A percentile compares a stretch with the other conserved stretches of the same genome.
These are phyloP conservation scores for Pseudococcus longispinus DNA, from an alignment of 2,888 invertebrate species.

Conservation along the genomic window DNA sequence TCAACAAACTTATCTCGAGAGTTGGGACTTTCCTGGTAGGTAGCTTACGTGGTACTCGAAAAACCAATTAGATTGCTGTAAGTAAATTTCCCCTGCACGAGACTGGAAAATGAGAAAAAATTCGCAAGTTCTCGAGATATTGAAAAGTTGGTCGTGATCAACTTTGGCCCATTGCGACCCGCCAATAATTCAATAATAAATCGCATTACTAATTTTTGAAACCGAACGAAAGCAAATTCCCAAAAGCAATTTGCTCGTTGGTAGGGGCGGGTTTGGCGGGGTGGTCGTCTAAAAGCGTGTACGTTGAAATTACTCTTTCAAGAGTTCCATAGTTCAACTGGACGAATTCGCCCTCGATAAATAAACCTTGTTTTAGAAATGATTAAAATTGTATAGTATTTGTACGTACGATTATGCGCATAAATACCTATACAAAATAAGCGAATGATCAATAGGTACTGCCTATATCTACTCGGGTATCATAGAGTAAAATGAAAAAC, in stretches of 20 bases:
- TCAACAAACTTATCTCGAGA: background rate
- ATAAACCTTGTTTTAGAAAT: background rate
- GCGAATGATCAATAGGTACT: background rate
- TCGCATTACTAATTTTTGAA: background rate
- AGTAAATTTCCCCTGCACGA: background rate
- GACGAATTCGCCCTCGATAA: background rate
- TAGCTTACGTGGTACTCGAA: background rate
- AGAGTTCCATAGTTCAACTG: background rate
- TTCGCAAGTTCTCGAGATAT: background rate
- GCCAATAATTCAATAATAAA: background rate
- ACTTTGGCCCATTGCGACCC: background rate
- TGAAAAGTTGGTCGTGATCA: background rate
- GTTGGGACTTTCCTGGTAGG: background rate
- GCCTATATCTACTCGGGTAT: no score
- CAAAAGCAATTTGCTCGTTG: background rate
- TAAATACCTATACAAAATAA: background rate
- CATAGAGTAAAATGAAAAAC: background rate
- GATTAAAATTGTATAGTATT: background rate
- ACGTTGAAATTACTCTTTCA: background rate
- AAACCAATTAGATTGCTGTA: background rate
- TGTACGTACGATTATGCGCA: no score
- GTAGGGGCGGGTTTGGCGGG: background rate
- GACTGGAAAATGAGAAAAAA: background rate
- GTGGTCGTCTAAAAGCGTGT: background rate
- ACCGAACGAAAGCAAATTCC: background rate